Evolutionary conservation across 2,797 vertebrate genomes (phyloP).

Genomic region (Hylomyscus alleni): DNA sequence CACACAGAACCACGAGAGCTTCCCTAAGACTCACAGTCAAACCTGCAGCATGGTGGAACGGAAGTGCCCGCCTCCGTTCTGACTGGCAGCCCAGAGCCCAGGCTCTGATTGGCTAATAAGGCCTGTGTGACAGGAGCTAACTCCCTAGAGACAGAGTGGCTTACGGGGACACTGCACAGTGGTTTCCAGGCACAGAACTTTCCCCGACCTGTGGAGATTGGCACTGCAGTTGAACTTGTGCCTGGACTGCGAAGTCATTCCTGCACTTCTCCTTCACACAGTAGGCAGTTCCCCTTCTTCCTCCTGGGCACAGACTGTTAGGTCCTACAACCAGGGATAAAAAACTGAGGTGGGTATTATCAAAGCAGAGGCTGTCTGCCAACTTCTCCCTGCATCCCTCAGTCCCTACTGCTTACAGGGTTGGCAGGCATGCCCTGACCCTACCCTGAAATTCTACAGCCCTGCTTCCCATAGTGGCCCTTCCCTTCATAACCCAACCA

Average conservation of each 20-base stretch:
- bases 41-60: not conserved
- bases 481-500: no score
- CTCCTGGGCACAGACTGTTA: not conserved
- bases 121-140: not conserved
- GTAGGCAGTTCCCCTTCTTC: not conserved
- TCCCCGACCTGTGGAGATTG: not conserved
- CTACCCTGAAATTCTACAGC: not conserved
- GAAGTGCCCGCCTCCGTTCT: not conserved
- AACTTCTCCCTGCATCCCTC: not conserved
- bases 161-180: not conserved
- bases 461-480: not conserved
- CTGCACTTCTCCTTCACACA: not conserved
- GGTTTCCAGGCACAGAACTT: not conserved
- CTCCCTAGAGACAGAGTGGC: not conserved
- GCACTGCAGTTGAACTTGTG: not conserved
- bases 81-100: not conserved
- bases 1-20: no score
- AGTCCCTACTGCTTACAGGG: not conserved
- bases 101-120: not conserved
- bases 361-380: not conserved
- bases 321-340: not conserved
- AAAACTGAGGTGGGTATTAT: not conserved
- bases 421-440: not conserved
- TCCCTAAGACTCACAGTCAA: not conserved
- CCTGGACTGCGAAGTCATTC: not conserved